phyloP scores from a whole-genome alignment of 1,140 invertebrate species.

The Saxidomus purpurata region DNA sequence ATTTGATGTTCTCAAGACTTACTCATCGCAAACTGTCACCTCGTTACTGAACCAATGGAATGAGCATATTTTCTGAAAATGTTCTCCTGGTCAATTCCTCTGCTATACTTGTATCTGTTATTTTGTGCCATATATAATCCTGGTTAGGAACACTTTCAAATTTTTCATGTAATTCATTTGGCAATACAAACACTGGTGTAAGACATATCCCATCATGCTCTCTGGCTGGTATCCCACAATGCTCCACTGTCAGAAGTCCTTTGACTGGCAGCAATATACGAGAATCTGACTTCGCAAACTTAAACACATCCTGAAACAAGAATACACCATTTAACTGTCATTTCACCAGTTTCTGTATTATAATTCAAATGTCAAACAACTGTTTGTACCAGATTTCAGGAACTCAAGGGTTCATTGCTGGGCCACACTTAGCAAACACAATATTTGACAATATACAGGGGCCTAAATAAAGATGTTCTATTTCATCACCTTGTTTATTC shows the following conservation, averaged over 20 bases:
- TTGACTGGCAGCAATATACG: not conserved
- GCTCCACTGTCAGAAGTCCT: slow-evolving; percentile 53
- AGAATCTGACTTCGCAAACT: not conserved
- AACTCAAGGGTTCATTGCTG: too few species aligned
- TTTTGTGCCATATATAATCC: slow-evolving; percentile 42
- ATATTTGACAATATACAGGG: too few species aligned
- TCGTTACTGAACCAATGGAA: not conserved
- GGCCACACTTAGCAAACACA: too few species aligned
- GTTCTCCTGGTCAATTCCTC: slow-evolving; percentile 2
- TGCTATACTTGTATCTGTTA: not conserved
- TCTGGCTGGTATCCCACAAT: slow-evolving; percentile 62
- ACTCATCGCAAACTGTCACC: not conserved
- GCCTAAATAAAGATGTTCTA: too few species aligned
- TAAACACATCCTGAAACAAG: slow-evolving; percentile 20
- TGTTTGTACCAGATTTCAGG: too few species aligned
- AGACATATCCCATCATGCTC: slow-evolving; percentile 65
- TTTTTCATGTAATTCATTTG: not conserved
- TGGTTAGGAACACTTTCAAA: not conserved
- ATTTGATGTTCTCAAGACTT: not conserved
- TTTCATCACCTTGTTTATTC: too few species aligned
- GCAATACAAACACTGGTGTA: slow-evolving; percentile 41
- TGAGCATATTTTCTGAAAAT: slow-evolving; percentile 35
- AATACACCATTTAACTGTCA: too few species aligned
- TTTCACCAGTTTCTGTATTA: too few species aligned
- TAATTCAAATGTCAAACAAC: too few species aligned